A percentile compares a stretch with the other conserved stretches of the same genome.
Evolutionary conservation across 2,888 invertebrate genomes (phyloP).

Genomic region (Elysia crispata): DNA sequence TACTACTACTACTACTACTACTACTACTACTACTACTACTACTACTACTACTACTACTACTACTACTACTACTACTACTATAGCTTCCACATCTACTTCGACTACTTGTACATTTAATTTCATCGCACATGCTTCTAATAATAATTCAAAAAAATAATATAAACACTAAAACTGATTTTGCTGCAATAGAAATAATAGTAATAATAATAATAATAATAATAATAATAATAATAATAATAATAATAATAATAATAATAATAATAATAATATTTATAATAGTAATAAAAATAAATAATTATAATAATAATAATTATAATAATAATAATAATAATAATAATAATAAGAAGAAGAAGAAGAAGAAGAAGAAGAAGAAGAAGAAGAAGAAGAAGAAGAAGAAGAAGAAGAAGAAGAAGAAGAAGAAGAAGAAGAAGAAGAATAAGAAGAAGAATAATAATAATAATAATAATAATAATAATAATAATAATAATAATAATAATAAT

Average conservation of each 20-base stretch:
- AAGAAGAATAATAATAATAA: conserved; percentile 11
- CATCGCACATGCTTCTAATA: not conserved
- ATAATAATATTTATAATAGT: no score
- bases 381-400: no score
- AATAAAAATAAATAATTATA: no score
- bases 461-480: conserved; percentile 22
- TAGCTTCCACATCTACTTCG: not conserved
- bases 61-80: not conserved
- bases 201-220: not conserved
- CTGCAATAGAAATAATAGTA: not conserved
- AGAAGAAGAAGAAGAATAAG: no score
- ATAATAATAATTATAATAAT: no score
- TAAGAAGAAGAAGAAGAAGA: no score
- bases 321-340: no score
- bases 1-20: conserved; percentile 15
- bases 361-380: no score
- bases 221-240: no score
- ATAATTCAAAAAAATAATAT: no score
- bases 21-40: not conserved
- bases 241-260: no score
- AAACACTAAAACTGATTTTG: not conserved
- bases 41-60: not conserved
- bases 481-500: conserved; percentile 22
- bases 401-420: no score
- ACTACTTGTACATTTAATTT: conserved; percentile 5